Evolutionary conservation across 2,797 vertebrate species (phyloP).

Genomic region (Orientallactaga sibirica): DNA sequence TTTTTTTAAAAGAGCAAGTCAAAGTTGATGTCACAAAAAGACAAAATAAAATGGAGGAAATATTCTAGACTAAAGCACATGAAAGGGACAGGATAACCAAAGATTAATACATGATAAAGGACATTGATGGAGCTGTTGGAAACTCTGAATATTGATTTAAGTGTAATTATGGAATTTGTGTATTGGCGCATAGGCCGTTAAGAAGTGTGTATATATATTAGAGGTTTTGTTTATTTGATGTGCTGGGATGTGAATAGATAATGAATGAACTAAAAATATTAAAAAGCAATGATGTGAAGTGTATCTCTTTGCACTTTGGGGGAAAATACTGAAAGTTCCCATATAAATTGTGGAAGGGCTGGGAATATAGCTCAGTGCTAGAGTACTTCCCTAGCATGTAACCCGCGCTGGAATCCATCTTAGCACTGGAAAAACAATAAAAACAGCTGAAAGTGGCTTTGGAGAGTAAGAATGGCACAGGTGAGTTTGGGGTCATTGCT

Average conservation of each 20-base stretch:
- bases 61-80: not conserved
- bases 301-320: constrained; percentile 11
- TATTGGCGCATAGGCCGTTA: not conserved
- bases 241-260: not conserved
- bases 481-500: not conserved
- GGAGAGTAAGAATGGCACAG: not conserved
- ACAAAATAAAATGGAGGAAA: constrained; percentile 9
- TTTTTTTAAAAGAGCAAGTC: not conserved
- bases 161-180: not conserved
- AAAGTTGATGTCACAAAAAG: not conserved
- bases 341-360: no score
- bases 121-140: not conserved
- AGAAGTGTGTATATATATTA: not conserved
- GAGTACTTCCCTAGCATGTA: no score
- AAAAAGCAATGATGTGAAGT: not conserved
- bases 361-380: no score
- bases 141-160: constrained; percentile 34
- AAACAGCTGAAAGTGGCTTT: not conserved
- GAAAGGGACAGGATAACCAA: not conserved
- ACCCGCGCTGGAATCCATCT: no score
- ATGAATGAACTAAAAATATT: not conserved
- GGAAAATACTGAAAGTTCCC: not conserved
- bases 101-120: not conserved
- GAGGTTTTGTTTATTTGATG: not conserved
- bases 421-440: no score